Base-by-base conservation (phyloP, 2,888 invertebrate species). In the Acrobasis suavella region DNA sequence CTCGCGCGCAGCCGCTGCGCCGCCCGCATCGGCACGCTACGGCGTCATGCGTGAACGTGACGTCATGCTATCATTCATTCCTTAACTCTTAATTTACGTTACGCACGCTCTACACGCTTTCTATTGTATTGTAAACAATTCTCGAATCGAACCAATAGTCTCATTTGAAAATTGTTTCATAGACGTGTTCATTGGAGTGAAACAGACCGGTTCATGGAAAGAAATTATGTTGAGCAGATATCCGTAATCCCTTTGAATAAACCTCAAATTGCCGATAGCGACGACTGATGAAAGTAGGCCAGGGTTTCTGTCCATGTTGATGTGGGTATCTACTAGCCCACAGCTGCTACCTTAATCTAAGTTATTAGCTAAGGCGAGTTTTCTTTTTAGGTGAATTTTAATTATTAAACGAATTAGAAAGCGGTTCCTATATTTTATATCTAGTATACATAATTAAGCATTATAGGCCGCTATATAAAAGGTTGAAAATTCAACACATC, bases 211-310 rank as follows among this genome's bases (percentile, higher is more conserved):
- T 69, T 68, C 62, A 63, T 62, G 62, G 72, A 70, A 67, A 67
- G 68, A 70, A 72, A 72, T 68, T 69, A 67, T 63, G 65, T 66
- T 66, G 49, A 55, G 52, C 56, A 37, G 65, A 60, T 67, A 61
- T 65, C 63, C 62, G 64, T 66, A 67, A 65, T 66, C 70, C 71
- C 69, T 71, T 71, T 50, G 66, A 71, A 72, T 69, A 69, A 71
- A 70, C 69, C 66, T 72, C 65, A 71, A 72, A 71, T 75, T 68
- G 72, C 62, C 66, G 66, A 71, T 76, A 68, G 70, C 68, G 71
- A 67, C 68, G 67, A 68, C 62, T 66, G 67, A 73, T 67, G 70
- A 77, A 82, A 81, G 79, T 80, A 71, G 81, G 77, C 65, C 78
- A 76, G 68, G 68, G 72, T 70, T 66, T 74, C 64, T 69, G 72